These are phyloP conservation scores for Eupithecia tripunctaria DNA, from an alignment of 2,888 invertebrate genomes.

Conservation along the genomic window DNA sequence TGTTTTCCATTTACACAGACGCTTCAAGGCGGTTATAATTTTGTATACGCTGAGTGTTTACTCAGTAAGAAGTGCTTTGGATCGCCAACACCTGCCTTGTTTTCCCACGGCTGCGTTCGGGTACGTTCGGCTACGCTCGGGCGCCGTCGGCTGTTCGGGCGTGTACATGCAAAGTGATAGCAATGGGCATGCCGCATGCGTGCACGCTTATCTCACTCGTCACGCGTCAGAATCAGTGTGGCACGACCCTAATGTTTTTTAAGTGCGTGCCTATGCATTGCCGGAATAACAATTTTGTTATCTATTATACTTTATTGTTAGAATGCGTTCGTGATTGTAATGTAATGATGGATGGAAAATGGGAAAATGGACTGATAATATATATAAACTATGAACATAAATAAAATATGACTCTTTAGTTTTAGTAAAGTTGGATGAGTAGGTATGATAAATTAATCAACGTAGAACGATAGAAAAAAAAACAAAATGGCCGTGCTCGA, in stretches of 20 bases:
- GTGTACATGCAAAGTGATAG: slow-evolving; percentile 57
- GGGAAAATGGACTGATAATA: background rate
- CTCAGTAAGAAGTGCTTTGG: slow-evolving; percentile 82
- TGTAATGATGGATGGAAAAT: slow-evolving; percentile 19
- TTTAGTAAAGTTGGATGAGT: background rate
- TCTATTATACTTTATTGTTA: slow-evolving; percentile 38
- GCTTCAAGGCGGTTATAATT: slow-evolving; percentile 83
- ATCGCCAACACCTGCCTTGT: slow-evolving; percentile 82
- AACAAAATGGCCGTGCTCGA: background rate
- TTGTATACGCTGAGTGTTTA: slow-evolving; percentile 83
- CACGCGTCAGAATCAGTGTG: slow-evolving; percentile 67
- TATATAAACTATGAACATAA: no score
- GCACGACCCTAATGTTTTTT: slow-evolving; percentile 59
- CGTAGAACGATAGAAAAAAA: no score
- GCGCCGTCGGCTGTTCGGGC: slow-evolving; percentile 62
- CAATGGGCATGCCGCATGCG: slow-evolving; percentile 43
- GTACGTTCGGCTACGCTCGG: slow-evolving; percentile 66
- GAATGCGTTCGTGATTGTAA: slow-evolving; percentile 37
- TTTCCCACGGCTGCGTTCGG: slow-evolving; percentile 80
- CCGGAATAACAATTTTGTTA: slow-evolving; percentile 46
- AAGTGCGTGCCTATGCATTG: slow-evolving; percentile 53
- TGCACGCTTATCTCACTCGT: slow-evolving; percentile 55
- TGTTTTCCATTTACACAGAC: slow-evolving; percentile 84
- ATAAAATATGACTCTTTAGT: background rate
- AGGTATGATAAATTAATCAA: no score